Base-by-base conservation (phyloP, 2,888 invertebrate species). In the Yponomeuta malinellus region DNA sequence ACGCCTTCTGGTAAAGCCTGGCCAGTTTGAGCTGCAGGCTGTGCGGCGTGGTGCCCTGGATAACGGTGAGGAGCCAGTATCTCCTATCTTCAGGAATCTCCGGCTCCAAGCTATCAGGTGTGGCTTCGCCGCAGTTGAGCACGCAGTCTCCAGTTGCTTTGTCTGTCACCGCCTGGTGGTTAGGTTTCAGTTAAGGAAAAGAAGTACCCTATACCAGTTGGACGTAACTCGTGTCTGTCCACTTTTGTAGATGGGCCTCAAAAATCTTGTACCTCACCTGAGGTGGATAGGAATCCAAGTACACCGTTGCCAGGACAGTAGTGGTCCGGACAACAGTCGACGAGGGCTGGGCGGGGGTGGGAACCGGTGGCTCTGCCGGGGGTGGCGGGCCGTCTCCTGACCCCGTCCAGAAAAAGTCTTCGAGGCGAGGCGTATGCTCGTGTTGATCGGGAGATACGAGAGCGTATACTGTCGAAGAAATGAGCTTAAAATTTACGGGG, bases 331-430 rank as follows among this genome's bases (percentile, higher is more conserved):
- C 93, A 10, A 95, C 93, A 0, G 93, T 89, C 9, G 87, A 87
- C 9, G 88, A 79, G 0, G 91, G 89, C 79, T 80, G 86, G 4
- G 84, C 78, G 1, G 88, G 83, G 1, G 78, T 74, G 2, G 90
- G 83, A 73, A 77, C 83, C 72, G 93, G 93, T 67, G 90, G 89
- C 78, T 88, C 94, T 76, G 93, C 92, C 78, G 87, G 94, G 0
- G 93, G 93, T 10, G 94, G 93, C 0, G 95, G 95, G 0, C 96
- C 97, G 81, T 97, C 97, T 0, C 97, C 97, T 0, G 96, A 96
- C 0, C 97, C 97, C 0, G 96, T 96, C 97, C 97, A 97, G 84
- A 97, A 96, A 87, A 97, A 97, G 83, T 97, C 97, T 79, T 97
- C 97, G 72, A 97, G 87, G 66, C 94, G 94, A 29, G 91, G 92